Evolutionary conservation across 2,113 vertebrate genomes (phyloP).

Genomic region (Pontoporia blainvillei): DNA sequence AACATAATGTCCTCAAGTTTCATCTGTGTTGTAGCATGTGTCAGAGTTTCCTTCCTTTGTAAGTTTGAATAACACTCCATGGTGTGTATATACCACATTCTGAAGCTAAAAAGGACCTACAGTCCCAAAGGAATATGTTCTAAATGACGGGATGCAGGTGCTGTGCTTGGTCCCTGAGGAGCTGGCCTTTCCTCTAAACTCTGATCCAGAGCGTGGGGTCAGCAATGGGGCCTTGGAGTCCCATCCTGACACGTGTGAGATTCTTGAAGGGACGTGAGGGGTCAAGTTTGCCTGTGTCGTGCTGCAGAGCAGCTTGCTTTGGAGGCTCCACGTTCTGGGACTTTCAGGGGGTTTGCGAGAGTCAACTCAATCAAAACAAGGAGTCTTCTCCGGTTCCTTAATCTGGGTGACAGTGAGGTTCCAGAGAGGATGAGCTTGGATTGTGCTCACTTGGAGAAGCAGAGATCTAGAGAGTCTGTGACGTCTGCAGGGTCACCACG

Average conservation of each 20-base stretch:
- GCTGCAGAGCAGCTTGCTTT: not conserved
- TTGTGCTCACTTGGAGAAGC: not conserved
- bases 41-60: not conserved
- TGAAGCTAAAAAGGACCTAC: not conserved
- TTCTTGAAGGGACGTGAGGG: not conserved
- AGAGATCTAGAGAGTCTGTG: not conserved
- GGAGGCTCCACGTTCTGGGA: too few species aligned
- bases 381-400: not conserved
- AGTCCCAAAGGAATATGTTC: not conserved
- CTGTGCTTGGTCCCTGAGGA: not conserved
- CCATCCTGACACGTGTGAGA: not conserved
- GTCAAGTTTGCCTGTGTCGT: not conserved
- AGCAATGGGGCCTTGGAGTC: not conserved
- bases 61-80: not conserved
- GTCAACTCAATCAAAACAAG: not conserved
- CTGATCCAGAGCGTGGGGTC: not conserved
- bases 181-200: not conserved
- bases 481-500: not conserved
- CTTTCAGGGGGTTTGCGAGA: not conserved
- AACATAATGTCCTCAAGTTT: not conserved
- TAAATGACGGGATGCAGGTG: not conserved
- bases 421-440: not conserved
- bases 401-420: fast-evolving
- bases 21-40: not conserved
- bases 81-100: not conserved